Base-by-base conservation (phyloP, 2,888 invertebrate genomes). In the Patella ulyssiponensis region DNA sequence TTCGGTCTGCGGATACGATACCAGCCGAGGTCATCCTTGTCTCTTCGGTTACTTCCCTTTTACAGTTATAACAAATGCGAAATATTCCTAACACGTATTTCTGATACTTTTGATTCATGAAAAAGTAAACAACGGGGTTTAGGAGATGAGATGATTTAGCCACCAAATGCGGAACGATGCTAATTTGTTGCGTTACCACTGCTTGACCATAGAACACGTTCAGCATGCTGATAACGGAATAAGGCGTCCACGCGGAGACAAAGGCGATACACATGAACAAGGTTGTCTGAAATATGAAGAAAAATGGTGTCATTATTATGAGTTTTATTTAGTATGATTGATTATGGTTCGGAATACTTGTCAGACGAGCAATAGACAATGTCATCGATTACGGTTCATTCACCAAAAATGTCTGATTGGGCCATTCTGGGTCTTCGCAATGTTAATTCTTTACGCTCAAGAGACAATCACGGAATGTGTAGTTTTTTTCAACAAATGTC, bases 241-340 rank as follows among this genome's bases (percentile, higher is more conserved):
- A 85, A 9, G 85, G 85, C 23, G 81, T 81, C 85, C 85, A 85
- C 33, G 79, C 81, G 11, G 82, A 51, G 23, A 85, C 69, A 71
- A 84, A 85, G 27, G 75, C 80, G 7, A 71, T 33, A 23, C 83
- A 81, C 85, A 85, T 85, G 33, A 78, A 53, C 56, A 82, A n/a
- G 1, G 85, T 82, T 69, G 80, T 74, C 83, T 83, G 77, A 52
- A 73, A 77, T 23, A 51, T 51, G 44, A 52, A 44, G 44, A 44
- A 44, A 44, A 44, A 0, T 7, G 44, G 44, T 44, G 44, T 44
- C 44, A 33, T 33, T 33, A 33, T 44, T 44, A 44, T 44, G 44
- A 44, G 9, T n/a, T n/a, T n/a, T n/a, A n/a, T n/a, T n/a, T n/a
- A n/a, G n/a, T n/a, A 33, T 33, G 33, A 33, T 33, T 33, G 33